Evolutionary conservation across 2,113 vertebrate genomes (phyloP).

Genomic region (Nothoprocta pentlandii): DNA sequence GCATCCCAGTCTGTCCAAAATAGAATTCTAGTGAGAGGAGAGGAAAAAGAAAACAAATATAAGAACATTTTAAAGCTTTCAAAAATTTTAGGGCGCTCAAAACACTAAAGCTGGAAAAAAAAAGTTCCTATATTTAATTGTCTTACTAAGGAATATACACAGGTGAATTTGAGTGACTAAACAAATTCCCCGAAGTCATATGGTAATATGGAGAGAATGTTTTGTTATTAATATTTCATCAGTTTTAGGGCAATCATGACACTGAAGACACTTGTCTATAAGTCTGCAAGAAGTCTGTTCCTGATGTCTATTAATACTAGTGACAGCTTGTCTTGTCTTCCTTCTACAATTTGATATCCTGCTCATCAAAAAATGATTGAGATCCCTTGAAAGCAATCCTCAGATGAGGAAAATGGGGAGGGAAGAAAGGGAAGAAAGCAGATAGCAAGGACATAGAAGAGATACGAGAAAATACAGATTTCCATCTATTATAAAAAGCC

Average conservation of each 20-base stretch:
- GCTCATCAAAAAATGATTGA: neutral
- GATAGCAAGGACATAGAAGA: neutral
- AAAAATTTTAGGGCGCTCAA: neutral
- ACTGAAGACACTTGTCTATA: neutral
- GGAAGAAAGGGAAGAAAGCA: neutral
- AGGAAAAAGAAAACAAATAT: neutral
- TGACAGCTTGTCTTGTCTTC: neutral
- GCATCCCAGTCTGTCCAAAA: slow-evolving; percentile 99
- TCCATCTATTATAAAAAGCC: neutral
- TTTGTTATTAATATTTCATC: neutral
- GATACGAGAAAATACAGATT: neutral
- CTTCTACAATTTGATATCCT: neutral
- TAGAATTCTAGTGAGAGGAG: slow-evolving; percentile 85
- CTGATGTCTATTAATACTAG: neutral
- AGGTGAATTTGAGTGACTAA: neutral
- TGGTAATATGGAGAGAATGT: neutral
- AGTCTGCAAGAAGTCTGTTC: neutral
- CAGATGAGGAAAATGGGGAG: neutral
- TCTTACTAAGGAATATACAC: neutral
- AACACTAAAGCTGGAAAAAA: neutral
- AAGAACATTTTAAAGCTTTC: neutral
- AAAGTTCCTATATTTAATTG: neutral
- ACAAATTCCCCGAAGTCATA: neutral
- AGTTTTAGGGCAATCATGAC: neutral
- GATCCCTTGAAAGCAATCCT: neutral